Base-by-base conservation (phyloP, 35 echinoderm and acorn worm genomes). In the Chiridota heheva region DNA sequence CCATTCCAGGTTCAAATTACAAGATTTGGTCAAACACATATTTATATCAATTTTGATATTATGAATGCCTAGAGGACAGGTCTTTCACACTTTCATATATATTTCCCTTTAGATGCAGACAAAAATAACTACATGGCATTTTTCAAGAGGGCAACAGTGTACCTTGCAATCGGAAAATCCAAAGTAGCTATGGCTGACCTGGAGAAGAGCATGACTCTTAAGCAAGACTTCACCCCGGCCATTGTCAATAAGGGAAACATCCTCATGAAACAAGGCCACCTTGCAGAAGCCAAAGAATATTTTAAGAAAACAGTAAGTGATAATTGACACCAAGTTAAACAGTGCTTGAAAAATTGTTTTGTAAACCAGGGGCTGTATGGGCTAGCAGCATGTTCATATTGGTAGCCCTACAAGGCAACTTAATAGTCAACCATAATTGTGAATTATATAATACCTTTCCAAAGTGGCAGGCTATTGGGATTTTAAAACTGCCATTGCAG, bases 81-180 rank as follows among this genome's bases (percentile, higher is more conserved):
- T 16, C 8, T 43, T 18, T 73, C 36, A 46, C 48, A 24, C 42
- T 10, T n/a, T 48, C 22, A 26, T 88, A 57, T 81, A 20, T 76
- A 0, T 56, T 38, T 39, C 24, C 0, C 8, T 51, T 67, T 39
- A 27, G 64, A 97, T 88, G 91, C 31, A 87, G 93, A 97, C 38
- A 72, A 83, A 16, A 34, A 90, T 2, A 91, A 81, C 56, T 97
- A 84, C 79, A 91, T 91, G 88, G 88, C 84, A n/a, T 97, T 91
- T 79, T 97, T 88, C 84, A 91, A 87, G 60, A 77, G 93, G 44
- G 93, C 93, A 0, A 91, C 93, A 31, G 89, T 90, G 0, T 97
- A 90, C 78, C 66, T 97, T 0, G 93, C 93, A 37, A 55, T 87
- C 44, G 93, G 93, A 2, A 91, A 82, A 63, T 91, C 88, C 2